These are phyloP conservation scores for Gila orcuttii DNA, from an alignment of 2,113 vertebrate genomes.

Conservation along the genomic window DNA sequence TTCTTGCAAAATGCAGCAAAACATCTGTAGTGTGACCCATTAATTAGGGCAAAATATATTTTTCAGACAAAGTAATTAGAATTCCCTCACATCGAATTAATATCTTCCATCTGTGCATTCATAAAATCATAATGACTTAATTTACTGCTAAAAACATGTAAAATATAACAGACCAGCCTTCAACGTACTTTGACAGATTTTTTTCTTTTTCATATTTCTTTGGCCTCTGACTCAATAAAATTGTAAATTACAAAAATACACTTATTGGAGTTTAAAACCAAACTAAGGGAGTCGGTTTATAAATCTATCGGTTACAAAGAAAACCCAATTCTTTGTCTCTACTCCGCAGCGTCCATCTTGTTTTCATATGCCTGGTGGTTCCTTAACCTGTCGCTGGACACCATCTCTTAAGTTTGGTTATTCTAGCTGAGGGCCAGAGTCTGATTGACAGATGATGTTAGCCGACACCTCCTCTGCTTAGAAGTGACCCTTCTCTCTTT, in stretches of 20 bases:
- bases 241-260: background rate
- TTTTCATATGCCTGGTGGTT: slow-evolving; percentile 62
- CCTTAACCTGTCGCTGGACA: slow-evolving; percentile 69
- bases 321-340: slow-evolving; percentile 27
- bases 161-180: background rate
- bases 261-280: background rate
- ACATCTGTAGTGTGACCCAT: slow-evolving; percentile 25
- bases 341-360: slow-evolving; percentile 37
- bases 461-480: slow-evolving; percentile 69
- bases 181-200: background rate
- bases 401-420: slow-evolving; percentile 60
- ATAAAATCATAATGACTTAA: slow-evolving; percentile 21
- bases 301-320: slow-evolving; percentile 14
- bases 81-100: slow-evolving; percentile 1
- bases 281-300: background rate
- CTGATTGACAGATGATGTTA: slow-evolving; percentile 76
- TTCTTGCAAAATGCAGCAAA: slow-evolving; percentile 12
- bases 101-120: slow-evolving; percentile 24
- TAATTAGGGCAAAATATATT: slow-evolving; percentile 21
- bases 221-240: background rate
- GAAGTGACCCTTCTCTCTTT: slow-evolving; percentile 70
- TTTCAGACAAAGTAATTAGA: slow-evolving; percentile 2
- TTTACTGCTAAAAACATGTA: background rate
- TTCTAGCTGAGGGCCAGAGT: slow-evolving; percentile 67
- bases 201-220: background rate